Evolutionary conservation across 2,797 vertebrate species (phyloP), one percentile per base, ranked within the genome.

Genomic region (Kryptolebias ocellatus): DNA sequence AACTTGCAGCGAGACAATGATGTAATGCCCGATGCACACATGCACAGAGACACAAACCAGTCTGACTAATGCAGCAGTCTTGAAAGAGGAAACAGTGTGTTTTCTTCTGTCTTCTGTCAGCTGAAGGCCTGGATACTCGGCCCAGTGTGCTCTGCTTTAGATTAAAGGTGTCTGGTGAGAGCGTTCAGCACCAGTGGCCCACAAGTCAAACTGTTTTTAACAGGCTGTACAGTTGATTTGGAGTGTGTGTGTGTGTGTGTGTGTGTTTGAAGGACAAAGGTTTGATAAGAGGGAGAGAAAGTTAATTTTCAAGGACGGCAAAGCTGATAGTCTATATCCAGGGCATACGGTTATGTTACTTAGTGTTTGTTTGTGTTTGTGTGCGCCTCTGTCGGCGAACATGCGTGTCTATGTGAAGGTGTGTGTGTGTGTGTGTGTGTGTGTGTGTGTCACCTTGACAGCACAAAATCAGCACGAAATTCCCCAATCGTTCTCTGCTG

Each of bases 41-140:
- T 83, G 65, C 87, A 89, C 86, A 70, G 82, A 87, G 81, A 87
- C 90, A 87, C 86, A 84, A 83, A 85, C 70, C 85, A 78, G 87
- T 84, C 90, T 92, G 91, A 92, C 91, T 92, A 92, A 92, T 91
- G 90, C 90, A 86, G 88, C 89, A 78, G 87, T 90, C 87, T 86
- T 88, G 91, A 89, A 90, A 92, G 89, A 91, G 91, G 91, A 92
- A 92, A 90, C 89, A 68, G 88, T 85, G 87, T 91, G 90, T 92
- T 92, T 91, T 91, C 87, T 88, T 90, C 91, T 92, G 91, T 85
- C 81, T 91, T 92, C 83, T 88, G 90, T 92, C 91, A 92, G 87
- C 87, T 89, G 85, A 90, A 89, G 87, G 90, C 87, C 90, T 88
- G 91, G 88, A 88, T 89, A 92, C 87, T 90, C 90, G 90, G 85